Conservation (phyloP, 2,797 vertebrate genomes). For the Halcyon badia region DNA sequence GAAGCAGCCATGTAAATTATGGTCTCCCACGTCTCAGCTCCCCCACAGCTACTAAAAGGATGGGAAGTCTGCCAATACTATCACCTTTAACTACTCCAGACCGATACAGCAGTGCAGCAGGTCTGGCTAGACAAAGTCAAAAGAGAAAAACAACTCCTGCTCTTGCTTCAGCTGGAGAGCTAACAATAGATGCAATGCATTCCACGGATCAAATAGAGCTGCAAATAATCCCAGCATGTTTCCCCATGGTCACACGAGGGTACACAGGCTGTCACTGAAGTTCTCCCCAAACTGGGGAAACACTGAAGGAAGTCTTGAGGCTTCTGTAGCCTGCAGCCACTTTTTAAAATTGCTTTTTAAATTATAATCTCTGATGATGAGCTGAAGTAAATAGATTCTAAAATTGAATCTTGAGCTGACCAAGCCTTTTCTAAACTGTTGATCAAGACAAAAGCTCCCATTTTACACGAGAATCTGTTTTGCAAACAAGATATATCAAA, state of each 20-base stretch:
- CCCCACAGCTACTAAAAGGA: neutral
- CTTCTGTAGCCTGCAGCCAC: neutral
- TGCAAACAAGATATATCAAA: neutral
- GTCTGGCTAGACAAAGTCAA: neutral
- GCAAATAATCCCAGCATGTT: slow-evolving; percentile 60
- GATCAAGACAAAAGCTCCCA: neutral
- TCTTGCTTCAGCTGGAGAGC: slow-evolving; percentile 46
- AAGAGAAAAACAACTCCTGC: slow-evolving; percentile 58
- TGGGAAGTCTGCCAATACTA: neutral
- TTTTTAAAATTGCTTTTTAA: neutral
- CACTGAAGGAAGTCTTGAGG: neutral
- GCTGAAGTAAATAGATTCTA: neutral
- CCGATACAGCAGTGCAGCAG: neutral
- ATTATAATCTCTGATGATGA: neutral
- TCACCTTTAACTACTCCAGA: slow-evolving; percentile 25
- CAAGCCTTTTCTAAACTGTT: neutral
- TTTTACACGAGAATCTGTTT: neutral
- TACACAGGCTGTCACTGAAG: neutral
- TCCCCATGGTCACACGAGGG: neutral
- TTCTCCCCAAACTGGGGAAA: neutral
- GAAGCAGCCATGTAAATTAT: neutral
- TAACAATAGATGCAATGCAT: slow-evolving; percentile 62
- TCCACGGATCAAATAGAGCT: slow-evolving; percentile 53
- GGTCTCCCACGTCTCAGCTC: neutral
- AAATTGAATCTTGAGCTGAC: neutral